Evolutionary conservation across 2,888 invertebrate genomes (phyloP).

Genomic region (Laspeyria flexula): DNA sequence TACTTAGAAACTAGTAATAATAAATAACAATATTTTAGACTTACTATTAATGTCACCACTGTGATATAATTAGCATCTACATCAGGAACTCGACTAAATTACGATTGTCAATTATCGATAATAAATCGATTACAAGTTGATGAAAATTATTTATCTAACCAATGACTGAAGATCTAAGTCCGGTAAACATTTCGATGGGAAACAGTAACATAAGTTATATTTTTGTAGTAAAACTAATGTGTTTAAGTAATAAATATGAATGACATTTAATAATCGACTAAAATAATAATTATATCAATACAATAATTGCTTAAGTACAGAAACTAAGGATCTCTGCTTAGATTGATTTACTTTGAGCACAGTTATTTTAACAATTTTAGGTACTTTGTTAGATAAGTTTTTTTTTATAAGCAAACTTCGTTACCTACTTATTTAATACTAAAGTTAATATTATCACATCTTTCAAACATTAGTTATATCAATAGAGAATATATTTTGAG

Average conservation of each 20-base stretch:
- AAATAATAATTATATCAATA: slow-evolving; percentile 34
- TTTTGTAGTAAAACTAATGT: not conserved
- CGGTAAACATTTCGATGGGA: slow-evolving; percentile 25
- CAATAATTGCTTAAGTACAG: slow-evolving; percentile 43
- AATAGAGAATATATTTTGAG: slow-evolving; percentile 2
- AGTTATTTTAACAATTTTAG: slow-evolving; percentile 18
- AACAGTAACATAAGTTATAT: slow-evolving; percentile 13
- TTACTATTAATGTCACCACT: slow-evolving; percentile 37
- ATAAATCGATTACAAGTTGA: slow-evolving; percentile 22
- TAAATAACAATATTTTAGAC: slow-evolving; percentile 41
- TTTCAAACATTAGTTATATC: slow-evolving; percentile 15
- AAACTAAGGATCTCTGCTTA: slow-evolving; percentile 25
- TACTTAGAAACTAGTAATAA: slow-evolving; percentile 42
- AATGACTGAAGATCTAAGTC: slow-evolving; percentile 15
- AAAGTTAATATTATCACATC: slow-evolving; percentile 42
- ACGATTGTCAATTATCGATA: slow-evolving; percentile 19
- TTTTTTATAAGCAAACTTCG: slow-evolving; percentile 25
- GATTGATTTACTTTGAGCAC: slow-evolving; percentile 38
- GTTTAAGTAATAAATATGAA: slow-evolving; percentile 13
- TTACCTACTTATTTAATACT: slow-evolving; percentile 24
- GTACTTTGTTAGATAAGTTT: slow-evolving; percentile 21
- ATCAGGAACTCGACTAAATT: slow-evolving; percentile 51
- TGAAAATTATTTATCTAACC: slow-evolving; percentile 7
- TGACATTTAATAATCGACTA: slow-evolving; percentile 41
- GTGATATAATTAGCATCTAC: slow-evolving; percentile 43